Conservation (phyloP, 2,797 vertebrate species). For the Takifugu rubripes region DNA sequence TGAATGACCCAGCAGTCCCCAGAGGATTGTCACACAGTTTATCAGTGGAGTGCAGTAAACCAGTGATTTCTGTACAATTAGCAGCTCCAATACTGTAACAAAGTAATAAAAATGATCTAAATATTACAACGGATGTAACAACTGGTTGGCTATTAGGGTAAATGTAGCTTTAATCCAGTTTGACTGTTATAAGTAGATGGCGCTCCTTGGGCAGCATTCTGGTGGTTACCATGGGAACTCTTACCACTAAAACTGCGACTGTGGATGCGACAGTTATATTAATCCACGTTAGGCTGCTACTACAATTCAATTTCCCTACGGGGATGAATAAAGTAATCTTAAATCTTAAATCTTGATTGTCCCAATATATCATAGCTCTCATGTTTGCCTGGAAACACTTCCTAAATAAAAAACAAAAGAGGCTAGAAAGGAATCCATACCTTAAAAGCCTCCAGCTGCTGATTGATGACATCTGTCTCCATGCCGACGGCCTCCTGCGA, state of each 20-base stretch:
- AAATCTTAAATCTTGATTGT: no score
- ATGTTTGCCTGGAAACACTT: no score
- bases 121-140: background rate
- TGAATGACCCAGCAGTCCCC: constrained; percentile 44
- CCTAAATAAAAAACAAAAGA: no score
- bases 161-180: no score
- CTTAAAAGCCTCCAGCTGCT: constrained; percentile 92
- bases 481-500: constrained; percentile 91
- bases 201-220: no score
- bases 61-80: background rate
- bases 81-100: background rate
- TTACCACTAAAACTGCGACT: background rate
- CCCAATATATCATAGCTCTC: no score
- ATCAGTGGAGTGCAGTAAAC: constrained; percentile 34
- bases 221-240: no score
- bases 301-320: no score
- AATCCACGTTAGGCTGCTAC: no score
- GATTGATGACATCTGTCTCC: constrained; percentile 94
- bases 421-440: constrained; percentile 66
- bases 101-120: background rate
- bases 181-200: no score
- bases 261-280: background rate
- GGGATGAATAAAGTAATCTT: no score
- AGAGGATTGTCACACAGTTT: constrained; percentile 36
- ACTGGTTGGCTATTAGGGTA: no score